These are phyloP conservation scores for Paracentrotus lividus DNA, from an alignment of 53 echinoderm and acorn worm genomes.

Conservation along the genomic window DNA sequence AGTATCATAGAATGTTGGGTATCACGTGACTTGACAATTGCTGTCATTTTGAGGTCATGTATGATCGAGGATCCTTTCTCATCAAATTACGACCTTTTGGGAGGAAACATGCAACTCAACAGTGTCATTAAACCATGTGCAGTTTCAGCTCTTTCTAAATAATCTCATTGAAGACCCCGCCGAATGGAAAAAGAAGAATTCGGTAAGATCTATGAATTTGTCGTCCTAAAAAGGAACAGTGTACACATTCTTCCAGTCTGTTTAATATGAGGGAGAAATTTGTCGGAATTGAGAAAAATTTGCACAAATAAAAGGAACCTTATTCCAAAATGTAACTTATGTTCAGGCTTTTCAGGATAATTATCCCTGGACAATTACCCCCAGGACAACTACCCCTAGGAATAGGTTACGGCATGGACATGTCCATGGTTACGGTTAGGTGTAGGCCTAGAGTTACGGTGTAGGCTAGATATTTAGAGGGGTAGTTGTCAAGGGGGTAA, in stretches of 20 bases:
- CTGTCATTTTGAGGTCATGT: neutral
- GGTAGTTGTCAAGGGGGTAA: neutral
- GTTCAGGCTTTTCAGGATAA: neutral
- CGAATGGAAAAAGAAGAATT: neutral
- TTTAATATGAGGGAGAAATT: too few species aligned
- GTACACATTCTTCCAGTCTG: too few species aligned
- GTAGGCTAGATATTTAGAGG: too few species aligned
- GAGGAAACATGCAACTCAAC: slow-evolving; percentile 14
- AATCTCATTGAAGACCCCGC: neutral
- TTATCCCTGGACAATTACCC: neutral
- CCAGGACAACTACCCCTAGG: too few species aligned
- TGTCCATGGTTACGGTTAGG: too few species aligned
- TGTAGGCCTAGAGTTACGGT: too few species aligned
- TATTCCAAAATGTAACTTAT: too few species aligned
- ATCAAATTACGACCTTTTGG: slow-evolving; percentile 36
- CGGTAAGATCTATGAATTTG: neutral
- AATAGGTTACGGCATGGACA: too few species aligned
- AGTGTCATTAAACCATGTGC: slow-evolving; percentile 14
- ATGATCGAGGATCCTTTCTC: slow-evolving; percentile 37
- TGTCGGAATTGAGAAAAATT: too few species aligned
- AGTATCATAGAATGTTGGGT: neutral
- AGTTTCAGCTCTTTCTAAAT: neutral
- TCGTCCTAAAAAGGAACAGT: too few species aligned
- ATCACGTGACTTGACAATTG: neutral
- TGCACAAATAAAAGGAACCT: too few species aligned